Percentiles rank a stretch among this genome's conserved stretches.
phyloP scores from a whole-genome alignment of 2,113 vertebrate genomes.

The Glareola pratincola region DNA sequence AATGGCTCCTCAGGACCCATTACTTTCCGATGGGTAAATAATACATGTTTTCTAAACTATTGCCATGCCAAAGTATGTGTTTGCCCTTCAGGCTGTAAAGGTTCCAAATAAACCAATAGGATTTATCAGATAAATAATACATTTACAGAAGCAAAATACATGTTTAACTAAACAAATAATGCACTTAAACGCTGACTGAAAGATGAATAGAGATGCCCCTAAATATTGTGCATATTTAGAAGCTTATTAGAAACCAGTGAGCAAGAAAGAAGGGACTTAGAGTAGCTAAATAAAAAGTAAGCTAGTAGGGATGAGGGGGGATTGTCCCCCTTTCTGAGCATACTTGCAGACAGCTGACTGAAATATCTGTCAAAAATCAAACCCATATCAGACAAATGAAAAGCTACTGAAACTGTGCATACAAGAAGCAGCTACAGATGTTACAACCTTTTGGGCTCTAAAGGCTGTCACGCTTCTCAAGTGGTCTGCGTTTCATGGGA shows the following conservation, averaged over 20 bases:
- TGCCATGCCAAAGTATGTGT: conserved; percentile 49
- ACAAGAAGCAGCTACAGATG: neutral
- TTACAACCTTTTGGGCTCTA: neutral
- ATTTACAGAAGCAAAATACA: conserved; percentile 22
- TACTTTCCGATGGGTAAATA: conserved; percentile 66
- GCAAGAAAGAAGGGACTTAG: neutral
- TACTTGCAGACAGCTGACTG: neutral
- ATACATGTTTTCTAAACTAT: conserved; percentile 67
- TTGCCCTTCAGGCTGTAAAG: conserved; percentile 38
- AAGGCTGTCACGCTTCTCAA: neutral
- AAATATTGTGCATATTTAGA: neutral
- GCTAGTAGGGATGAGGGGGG: neutral
- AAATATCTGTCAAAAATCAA: neutral
- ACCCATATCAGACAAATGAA: neutral
- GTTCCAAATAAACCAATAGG: conserved; percentile 48
- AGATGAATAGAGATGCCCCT: neutral
- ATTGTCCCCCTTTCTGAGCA: neutral
- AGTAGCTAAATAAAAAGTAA: neutral
- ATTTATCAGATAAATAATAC: conserved; percentile 44
- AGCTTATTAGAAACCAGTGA: neutral
- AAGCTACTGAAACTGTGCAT: neutral
- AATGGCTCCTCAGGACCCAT: conserved; percentile 69
- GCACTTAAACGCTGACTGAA: neutral
- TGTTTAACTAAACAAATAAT: conserved; percentile 12
- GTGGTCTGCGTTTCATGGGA: neutral